A percentile compares a stretch with the other conserved stretches of the same genome.
Evolutionary conservation across 1,140 invertebrate genomes (phyloP).

Genomic region (Zaprionus inermis): DNA sequence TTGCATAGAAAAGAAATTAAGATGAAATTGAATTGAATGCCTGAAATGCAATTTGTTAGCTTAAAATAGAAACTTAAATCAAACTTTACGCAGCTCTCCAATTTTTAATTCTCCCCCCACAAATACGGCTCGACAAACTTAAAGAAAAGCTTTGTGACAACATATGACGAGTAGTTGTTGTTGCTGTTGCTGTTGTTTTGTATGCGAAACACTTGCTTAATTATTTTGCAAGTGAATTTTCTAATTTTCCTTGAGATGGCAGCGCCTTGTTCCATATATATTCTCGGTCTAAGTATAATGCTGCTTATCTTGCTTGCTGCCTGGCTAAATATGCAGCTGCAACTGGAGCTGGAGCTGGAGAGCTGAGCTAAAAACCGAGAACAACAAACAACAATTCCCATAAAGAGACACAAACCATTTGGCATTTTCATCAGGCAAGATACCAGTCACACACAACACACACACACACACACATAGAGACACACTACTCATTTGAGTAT

Average conservation of each 20-base stretch:
- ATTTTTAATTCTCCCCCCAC: no score
- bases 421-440: conserved; percentile 73
- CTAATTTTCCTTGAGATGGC: conserved; percentile 12
- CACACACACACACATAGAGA: conserved; percentile 32
- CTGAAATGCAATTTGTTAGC: not conserved
- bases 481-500: conserved; percentile 59
- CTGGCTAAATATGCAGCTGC: conserved; percentile 61
- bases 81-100: not conserved
- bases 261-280: conserved; percentile 21
- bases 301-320: conserved; percentile 63
- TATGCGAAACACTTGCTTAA: not conserved
- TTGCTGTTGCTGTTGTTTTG: conserved; percentile 3
- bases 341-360: not conserved
- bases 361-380: conserved; percentile 59
- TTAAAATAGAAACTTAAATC: not conserved
- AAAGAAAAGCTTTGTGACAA: conserved; percentile 2
- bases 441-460: conserved; percentile 42
- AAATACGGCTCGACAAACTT: not conserved
- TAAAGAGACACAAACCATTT: conserved; percentile 80
- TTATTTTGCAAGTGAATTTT: conserved; percentile 20
- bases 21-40: no score
- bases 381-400: conserved; percentile 79
- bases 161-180: not conserved
- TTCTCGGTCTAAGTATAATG: conserved; percentile 37
- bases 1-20: no score